Evolutionary conservation across 2,888 invertebrate species (phyloP).

Genomic region (Abrostola triplasia): DNA sequence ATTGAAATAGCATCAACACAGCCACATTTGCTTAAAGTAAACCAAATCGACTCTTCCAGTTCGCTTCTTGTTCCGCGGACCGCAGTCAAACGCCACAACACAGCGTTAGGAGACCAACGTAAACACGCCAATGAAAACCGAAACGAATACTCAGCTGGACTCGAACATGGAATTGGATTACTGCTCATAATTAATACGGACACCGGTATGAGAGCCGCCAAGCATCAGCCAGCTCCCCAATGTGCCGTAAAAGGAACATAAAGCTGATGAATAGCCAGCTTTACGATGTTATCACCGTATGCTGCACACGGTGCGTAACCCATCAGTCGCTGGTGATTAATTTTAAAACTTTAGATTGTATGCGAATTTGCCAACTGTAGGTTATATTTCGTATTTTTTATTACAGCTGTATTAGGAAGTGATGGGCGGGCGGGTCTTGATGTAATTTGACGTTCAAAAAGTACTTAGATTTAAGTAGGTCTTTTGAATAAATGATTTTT

Average conservation of each 20-base stretch:
- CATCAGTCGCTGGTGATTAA: too few relatives aligned
- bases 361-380: too few relatives aligned
- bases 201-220: neutral
- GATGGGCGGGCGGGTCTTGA: too few relatives aligned
- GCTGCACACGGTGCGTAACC: too few relatives aligned
- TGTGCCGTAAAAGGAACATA: slow-evolving; percentile 6
- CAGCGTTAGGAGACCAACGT: slow-evolving; percentile 19
- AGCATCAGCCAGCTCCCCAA: slow-evolving; percentile 2
- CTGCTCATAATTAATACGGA: slow-evolving; percentile 29
- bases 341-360: too few relatives aligned
- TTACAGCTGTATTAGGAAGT: too few relatives aligned
- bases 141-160: slow-evolving; percentile 28
- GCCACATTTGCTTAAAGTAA: neutral
- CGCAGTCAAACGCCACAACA: slow-evolving; percentile 39
- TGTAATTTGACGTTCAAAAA: too few relatives aligned
- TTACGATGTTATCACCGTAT: too few relatives aligned
- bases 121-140: slow-evolving; percentile 44
- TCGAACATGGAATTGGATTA: slow-evolving; percentile 34
- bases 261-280: neutral
- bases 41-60: slow-evolving; percentile 9
- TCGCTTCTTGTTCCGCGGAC: neutral
- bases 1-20: too few relatives aligned
- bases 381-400: too few relatives aligned
- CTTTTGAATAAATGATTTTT: too few relatives aligned
- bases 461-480: too few relatives aligned